phyloP scores from a whole-genome alignment of 2,888 invertebrate genomes.

The Dione juno region DNA sequence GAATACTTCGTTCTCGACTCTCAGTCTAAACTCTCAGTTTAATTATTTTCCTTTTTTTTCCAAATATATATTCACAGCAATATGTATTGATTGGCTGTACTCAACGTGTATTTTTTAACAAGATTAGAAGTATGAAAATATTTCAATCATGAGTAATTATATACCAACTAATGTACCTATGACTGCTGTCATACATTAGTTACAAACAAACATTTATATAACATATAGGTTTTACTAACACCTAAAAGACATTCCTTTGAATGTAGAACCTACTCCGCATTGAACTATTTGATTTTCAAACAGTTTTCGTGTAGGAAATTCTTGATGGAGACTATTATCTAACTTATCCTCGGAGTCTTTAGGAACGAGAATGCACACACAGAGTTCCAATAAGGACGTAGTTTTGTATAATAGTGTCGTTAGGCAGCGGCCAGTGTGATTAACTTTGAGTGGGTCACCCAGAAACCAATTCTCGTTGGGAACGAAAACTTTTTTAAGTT shows the following conservation, averaged over 20 bases:
- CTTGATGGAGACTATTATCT: conserved; percentile 4
- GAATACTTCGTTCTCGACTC: too few relatives aligned
- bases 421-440: conserved; percentile 18
- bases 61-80: too few relatives aligned
- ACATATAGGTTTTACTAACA: too few relatives aligned
- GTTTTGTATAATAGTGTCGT: conserved; percentile 15
- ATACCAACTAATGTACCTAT: not conserved
- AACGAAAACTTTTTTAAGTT: conserved; percentile 13
- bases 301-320: conserved; percentile 4
- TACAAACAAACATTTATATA: too few relatives aligned
- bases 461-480: conserved; percentile 7
- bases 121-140: too few relatives aligned
- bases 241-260: not conserved
- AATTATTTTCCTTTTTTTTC: too few relatives aligned
- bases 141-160: not conserved
- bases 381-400: conserved; percentile 6
- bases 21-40: too few relatives aligned
- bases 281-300: conserved; percentile 11
- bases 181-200: too few relatives aligned
- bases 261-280: not conserved
- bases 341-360: conserved; percentile 9
- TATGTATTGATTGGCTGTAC: too few relatives aligned
- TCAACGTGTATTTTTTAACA: too few relatives aligned
- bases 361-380: conserved; percentile 7
- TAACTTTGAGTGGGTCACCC: conserved; percentile 19